Conservation (phyloP, 1,140 invertebrate species). For the Drosophila littoralis region DNA sequence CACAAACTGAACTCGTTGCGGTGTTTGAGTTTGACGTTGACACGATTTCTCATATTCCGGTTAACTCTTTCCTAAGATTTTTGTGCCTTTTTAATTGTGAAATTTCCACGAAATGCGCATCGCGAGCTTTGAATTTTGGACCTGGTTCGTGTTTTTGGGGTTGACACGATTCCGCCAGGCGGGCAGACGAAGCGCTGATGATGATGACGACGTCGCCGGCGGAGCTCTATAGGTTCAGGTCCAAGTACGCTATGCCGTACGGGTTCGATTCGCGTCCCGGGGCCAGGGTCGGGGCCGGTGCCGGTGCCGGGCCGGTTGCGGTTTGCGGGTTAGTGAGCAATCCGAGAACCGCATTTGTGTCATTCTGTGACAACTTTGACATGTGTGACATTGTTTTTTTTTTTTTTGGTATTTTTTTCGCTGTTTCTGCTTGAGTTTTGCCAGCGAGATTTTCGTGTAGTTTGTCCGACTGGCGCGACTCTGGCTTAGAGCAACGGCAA, state of each 20-base stretch:
- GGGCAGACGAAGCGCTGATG: conserved; percentile 22
- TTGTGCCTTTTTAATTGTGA: conserved; percentile 78
- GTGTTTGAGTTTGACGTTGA: conserved; percentile 37
- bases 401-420: conserved; percentile 37
- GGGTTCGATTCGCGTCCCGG: conserved; percentile 42
- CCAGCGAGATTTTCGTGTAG: conserved; percentile 75
- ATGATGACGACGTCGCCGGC: conserved; percentile 4
- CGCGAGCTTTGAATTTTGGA: conserved; percentile 54
- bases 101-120: conserved; percentile 78
- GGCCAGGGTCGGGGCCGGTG: conserved; percentile 50
- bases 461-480: conserved; percentile 53
- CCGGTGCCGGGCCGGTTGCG: conserved; percentile 8
- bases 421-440: conserved; percentile 37
- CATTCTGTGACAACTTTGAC: conserved; percentile 82
- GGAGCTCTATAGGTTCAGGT: conserved; percentile 32
- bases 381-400: conserved; percentile 83
- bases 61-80: conserved; percentile 75
- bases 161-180: conserved; percentile 69
- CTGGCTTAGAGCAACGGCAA: conserved; percentile 66
- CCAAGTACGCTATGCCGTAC: conserved; percentile 14
- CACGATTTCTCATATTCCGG: conserved; percentile 75
- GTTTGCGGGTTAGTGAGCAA: conserved; percentile 63
- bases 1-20: conserved; percentile 15
- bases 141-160: conserved; percentile 66
- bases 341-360: conserved; percentile 79